Conservation (phyloP, 1,140 invertebrate genomes). For the Spodoptera frugiperda region DNA sequence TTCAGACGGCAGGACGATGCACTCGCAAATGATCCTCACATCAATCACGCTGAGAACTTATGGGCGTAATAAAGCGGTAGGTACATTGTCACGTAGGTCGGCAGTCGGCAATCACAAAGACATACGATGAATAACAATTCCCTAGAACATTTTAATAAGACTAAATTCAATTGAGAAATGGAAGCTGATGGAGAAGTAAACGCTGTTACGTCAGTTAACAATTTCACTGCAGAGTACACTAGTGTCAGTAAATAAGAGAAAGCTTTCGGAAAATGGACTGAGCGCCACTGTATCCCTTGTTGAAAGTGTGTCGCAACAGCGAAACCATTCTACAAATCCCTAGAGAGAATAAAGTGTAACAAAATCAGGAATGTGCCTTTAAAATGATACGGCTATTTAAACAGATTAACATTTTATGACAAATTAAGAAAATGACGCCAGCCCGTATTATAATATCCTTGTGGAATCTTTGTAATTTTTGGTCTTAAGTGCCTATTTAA, state of each 20-base stretch:
- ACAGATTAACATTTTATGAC: not conserved
- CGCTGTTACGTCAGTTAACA: constrained; percentile 17
- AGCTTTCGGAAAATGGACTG: constrained; percentile 31
- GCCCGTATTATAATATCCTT: not conserved
- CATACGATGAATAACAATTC: constrained; percentile 18
- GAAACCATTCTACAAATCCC: not conserved
- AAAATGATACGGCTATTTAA: constrained; percentile 5
- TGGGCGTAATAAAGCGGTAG: constrained; percentile 8
- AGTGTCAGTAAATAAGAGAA: constrained; percentile 31
- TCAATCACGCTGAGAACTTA: constrained; percentile 13
- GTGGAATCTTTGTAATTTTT: constrained; percentile 24
- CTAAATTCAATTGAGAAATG: constrained; percentile 3
- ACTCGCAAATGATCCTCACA: constrained; percentile 28
- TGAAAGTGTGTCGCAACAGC: constrained; percentile 15
- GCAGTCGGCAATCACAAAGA: not conserved
- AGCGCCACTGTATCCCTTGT: constrained; percentile 15
- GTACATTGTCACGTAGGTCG: constrained; percentile 6
- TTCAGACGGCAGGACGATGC: constrained; percentile 50
- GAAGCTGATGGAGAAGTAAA: constrained; percentile 13
- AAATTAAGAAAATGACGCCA: not conserved
- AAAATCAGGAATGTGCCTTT: constrained; percentile 3
- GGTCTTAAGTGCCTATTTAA: constrained; percentile 25
- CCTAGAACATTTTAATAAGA: constrained; percentile 13
- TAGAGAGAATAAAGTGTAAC: not conserved
- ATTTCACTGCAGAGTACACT: constrained; percentile 2